Conservation (phyloP, 2,888 invertebrate species). For the Pseudococcus viburni region DNA sequence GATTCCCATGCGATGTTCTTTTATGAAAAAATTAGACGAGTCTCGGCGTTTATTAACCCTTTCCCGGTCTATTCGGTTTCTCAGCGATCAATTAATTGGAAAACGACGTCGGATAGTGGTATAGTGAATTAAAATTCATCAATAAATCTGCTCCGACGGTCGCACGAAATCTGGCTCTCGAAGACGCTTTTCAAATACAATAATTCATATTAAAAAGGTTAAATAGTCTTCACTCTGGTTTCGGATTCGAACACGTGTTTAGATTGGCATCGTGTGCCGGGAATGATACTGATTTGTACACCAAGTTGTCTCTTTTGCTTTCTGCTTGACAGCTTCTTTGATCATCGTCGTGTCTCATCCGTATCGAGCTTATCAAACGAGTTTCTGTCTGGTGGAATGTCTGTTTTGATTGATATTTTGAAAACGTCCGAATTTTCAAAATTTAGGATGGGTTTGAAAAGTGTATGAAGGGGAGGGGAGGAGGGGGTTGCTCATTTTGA, state of each 20-base stretch:
- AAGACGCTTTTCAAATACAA: neutral
- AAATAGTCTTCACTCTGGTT: neutral
- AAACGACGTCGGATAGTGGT: conserved; percentile 11
- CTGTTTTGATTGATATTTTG: no score
- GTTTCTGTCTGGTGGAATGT: no score
- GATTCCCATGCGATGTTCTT: neutral
- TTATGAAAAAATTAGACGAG: neutral
- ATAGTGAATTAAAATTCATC: conserved; percentile 8
- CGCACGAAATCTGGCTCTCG: neutral
- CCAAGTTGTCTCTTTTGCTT: neutral
- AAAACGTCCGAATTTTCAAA: no score
- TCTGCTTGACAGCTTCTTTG: no score
- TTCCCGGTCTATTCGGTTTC: neutral
- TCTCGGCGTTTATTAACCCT: neutral
- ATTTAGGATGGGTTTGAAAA: no score
- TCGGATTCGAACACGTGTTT: neutral
- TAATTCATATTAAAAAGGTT: conserved; percentile 16
- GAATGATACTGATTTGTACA: neutral
- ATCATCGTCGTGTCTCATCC: no score
- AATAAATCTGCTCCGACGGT: neutral
- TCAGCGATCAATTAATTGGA: neutral
- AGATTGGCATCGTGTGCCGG: neutral
- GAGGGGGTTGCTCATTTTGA: no score
- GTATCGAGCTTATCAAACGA: no score
- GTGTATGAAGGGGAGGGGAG: no score